A percentile compares a stretch with the other conserved stretches of the same genome.
phyloP scores from a whole-genome alignment of 2,113 vertebrate species.

The Pituophis catenifer region DNA sequence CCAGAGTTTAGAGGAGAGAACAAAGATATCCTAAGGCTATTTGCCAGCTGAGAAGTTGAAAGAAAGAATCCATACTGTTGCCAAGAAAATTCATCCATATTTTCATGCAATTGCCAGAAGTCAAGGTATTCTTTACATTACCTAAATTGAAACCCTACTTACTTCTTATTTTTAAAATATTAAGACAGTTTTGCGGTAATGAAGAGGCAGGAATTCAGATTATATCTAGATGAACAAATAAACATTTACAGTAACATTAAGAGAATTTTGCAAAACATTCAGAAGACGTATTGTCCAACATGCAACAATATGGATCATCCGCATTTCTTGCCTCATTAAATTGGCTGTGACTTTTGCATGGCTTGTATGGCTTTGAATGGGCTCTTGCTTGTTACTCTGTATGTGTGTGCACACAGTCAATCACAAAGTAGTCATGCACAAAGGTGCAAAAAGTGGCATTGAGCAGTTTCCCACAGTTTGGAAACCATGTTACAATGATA shows the following conservation, averaged over 20 bases:
- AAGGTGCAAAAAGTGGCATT: neutral
- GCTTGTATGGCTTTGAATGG: neutral
- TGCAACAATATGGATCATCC: neutral
- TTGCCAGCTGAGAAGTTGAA: neutral
- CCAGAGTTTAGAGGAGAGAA: neutral
- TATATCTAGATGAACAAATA: neutral
- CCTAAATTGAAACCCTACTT: neutral
- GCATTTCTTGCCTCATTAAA: neutral
- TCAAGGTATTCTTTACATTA: neutral
- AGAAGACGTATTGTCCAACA: neutral
- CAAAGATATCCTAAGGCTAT: neutral
- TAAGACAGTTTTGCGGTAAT: neutral
- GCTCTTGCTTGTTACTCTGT: neutral
- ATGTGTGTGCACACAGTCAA: neutral
- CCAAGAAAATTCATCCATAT: neutral
- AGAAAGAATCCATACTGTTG: neutral
- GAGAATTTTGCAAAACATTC: neutral
- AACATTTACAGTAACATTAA: neutral
- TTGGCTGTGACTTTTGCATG: neutral
- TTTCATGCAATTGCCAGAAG: neutral
- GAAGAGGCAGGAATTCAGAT: neutral
- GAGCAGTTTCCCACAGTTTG: neutral
- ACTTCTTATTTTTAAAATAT: neutral
- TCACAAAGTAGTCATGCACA: neutral
- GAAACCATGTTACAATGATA: neutral